These are phyloP conservation scores for Nerophis ophidion DNA, from an alignment of 2,113 vertebrate species.

Conservation along the genomic window DNA sequence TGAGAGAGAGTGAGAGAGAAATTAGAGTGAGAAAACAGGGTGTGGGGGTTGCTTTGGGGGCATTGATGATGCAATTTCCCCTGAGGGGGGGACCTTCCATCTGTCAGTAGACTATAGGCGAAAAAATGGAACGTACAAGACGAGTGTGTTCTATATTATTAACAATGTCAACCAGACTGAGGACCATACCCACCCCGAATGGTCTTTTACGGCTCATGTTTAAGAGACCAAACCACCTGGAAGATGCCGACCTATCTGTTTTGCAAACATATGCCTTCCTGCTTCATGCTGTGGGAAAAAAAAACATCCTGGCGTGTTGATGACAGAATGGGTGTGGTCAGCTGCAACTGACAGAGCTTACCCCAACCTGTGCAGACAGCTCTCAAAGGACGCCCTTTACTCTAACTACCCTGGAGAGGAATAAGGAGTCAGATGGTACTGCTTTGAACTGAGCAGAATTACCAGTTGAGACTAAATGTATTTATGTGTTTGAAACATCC, in stretches of 20 bases:
- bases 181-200: no score
- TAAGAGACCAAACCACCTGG: neutral
- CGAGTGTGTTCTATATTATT: neutral
- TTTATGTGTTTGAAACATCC: no score
- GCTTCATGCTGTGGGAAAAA: constrained; percentile 6
- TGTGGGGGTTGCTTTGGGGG: constrained; percentile 55
- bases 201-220: neutral
- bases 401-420: constrained; percentile 30
- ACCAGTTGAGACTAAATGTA: no score
- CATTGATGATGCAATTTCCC: constrained; percentile 60
- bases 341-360: constrained; percentile 8
- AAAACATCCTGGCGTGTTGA: constrained; percentile 15
- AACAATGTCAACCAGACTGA: neutral
- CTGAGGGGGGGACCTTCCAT: constrained; percentile 55
- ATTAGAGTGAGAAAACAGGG: constrained; percentile 11
- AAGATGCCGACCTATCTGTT: neutral
- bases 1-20: constrained; percentile 3
- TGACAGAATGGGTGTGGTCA: constrained; percentile 47
- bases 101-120: constrained; percentile 46
- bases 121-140: constrained; percentile 8
- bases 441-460: no score
- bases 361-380: constrained; percentile 23
- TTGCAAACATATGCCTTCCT: constrained; percentile 10
- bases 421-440: constrained; percentile 57
- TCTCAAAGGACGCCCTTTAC: constrained; percentile 3